Base-by-base conservation (phyloP, 1,140 invertebrate genomes). In the Nixonia krombeini region DNA sequence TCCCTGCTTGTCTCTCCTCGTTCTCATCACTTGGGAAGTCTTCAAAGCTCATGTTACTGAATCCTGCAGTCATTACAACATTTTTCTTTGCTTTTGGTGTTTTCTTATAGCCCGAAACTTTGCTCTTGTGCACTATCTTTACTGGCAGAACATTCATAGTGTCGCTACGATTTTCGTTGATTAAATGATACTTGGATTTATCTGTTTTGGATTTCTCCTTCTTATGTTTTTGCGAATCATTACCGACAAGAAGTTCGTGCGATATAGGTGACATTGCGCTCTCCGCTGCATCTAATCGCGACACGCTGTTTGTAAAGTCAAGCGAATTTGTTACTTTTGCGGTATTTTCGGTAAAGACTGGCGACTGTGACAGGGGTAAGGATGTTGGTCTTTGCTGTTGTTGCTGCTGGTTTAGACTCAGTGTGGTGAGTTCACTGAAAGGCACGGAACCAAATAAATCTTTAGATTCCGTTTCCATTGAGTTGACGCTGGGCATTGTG, bases 21-120 rank as follows among this genome's bases (percentile, higher is more conserved):
- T 86, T 86, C 47, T 92, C 90, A 61, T 92, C 91, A 13, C 90
- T 90, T 1, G 90, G 89, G 69, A 91, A 91, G 78, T 93, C 91
- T 77, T 93, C 91, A 66, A 93, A 93, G 70, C 91, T 93, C 90
- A 93, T 90, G 70, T 93, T 93, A 64, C 89, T 91, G 61, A 93
- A 92, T 2, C 91, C 91, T 1, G 85, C 86, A 28, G 74, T 72
- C 1, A 67, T 66, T 0, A 59, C 62, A 0, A 66, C 46, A 18
- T 50, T 67, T 35, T 82, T 83, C 18, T 82, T 85, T 0, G 55
- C 46, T 10, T 82, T 83, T 0, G 70, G 61, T 0, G 70, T 81
- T 12, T 81, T 83, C 25, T 76, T 79, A 35, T 75, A 75, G 29
- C 66, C 58, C 0, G 52, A 38, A 0, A 67, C 64, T 38, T 81